Percentiles rank a stretch among this genome's conserved stretches.
Evolutionary conservation across 2,888 invertebrate species (phyloP).

Genomic region (Lasioglossum morio): DNA sequence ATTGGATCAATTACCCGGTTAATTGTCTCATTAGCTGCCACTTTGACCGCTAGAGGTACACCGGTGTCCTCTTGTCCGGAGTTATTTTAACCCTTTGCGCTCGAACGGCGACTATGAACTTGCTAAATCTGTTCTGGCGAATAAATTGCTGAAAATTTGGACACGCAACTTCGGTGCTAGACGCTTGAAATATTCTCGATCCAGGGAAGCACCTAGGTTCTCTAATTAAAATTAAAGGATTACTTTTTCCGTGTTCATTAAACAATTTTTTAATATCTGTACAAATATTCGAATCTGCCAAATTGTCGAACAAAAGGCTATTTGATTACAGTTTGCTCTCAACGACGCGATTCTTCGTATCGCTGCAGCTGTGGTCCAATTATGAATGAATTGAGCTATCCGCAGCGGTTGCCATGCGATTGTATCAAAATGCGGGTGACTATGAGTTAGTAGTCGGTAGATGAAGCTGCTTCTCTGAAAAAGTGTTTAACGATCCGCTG

Average conservation of each 20-base stretch:
- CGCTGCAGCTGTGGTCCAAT: background rate
- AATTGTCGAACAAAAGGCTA: background rate
- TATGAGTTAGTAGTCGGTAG: background rate
- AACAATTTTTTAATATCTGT: no score
- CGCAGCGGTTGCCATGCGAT: background rate
- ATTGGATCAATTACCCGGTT: constrained; percentile 50
- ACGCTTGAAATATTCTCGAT: background rate
- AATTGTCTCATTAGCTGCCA: constrained; percentile 20
- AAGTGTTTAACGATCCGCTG: background rate
- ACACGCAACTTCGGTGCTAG: background rate
- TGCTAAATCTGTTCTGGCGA: background rate
- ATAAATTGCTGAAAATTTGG: constrained; percentile 2
- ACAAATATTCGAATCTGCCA: no score
- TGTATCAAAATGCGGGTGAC: background rate
- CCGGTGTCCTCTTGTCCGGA: background rate
- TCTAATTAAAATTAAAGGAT: background rate
- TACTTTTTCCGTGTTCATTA: no score
- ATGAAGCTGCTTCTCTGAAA: background rate
- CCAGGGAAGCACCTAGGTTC: background rate
- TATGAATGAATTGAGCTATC: background rate
- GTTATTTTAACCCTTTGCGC: background rate
- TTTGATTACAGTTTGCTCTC: background rate
- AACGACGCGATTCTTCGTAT: background rate
- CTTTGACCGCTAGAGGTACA: background rate
- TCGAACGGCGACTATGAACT: background rate